These are phyloP conservation scores for Sitta carolinensis DNA, from an alignment of 2,797 vertebrate genomes.

Conservation along the genomic window DNA sequence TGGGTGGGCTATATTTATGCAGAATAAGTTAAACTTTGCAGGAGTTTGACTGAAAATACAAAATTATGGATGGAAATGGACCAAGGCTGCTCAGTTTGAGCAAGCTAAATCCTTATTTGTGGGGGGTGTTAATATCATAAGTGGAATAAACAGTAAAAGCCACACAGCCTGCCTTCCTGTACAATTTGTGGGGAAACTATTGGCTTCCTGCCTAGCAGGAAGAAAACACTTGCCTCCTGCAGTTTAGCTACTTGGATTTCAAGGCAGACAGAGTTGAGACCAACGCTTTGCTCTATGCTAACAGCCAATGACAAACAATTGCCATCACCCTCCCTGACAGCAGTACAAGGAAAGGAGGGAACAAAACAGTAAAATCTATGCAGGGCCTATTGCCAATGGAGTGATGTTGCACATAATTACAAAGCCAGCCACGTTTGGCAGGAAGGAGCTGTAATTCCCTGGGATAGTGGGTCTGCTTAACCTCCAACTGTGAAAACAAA, in stretches of 20 bases:
- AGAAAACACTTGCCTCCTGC: constrained; percentile 42
- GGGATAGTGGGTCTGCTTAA: constrained; percentile 28
- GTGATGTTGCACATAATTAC: constrained; percentile 30
- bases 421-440: constrained; percentile 23
- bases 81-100: neutral
- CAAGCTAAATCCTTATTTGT: neutral
- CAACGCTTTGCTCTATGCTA: neutral
- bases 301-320: constrained; percentile 50
- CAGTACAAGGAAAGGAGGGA: constrained; percentile 33
- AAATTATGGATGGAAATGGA: neutral
- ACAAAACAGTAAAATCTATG: constrained; percentile 49
- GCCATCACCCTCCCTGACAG: constrained; percentile 43
- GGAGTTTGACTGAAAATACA: neutral
- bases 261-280: constrained; percentile 23
- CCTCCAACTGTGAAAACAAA: constrained; percentile 47
- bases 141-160: constrained; percentile 28
- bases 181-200: neutral
- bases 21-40: neutral
- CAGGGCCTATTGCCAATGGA: constrained; percentile 42
- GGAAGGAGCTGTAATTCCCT: constrained; percentile 53
- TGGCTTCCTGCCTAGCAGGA: constrained; percentile 52
- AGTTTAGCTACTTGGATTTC: constrained; percentile 50
- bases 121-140: neutral
- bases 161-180: constrained; percentile 18
- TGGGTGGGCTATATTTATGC: neutral